Evolutionary conservation across 2,797 vertebrate genomes (phyloP), one percentile per base, ranked within the genome.

Genomic region (Myripristis murdjan): DNA sequence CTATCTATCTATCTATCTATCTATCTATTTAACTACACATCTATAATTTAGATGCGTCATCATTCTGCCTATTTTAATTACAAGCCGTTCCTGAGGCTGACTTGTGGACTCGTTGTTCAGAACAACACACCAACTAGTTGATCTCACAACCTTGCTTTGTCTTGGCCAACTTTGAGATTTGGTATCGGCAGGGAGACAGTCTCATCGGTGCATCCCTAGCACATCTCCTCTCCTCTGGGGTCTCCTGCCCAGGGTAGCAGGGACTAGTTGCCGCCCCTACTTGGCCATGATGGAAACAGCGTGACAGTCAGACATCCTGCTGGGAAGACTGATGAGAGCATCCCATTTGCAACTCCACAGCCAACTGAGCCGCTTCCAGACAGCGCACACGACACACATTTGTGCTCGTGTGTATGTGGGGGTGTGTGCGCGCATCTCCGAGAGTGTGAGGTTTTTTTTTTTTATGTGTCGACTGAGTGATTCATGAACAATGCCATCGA

Each of bases 281-380:
- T 85, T 75, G 76, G 77, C 79, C 75, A 65, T 93, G 93, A 94
- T 93, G 91, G 90, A 95, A 94, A 88, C 93, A 94, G 93, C 89
- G 73, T 89, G 93, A 93, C 90, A 89, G 91, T 87, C 86, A 80
- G 85, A 82, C 49, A 71, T 89, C 94, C 87, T 88, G 91, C 92
- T 90, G 93, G 65, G 91, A 93, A 93, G 92, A 93, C 93, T 93
- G 94, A 95, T 95, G 93, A 94, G 85, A 90, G 86, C 88, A 80
- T 93, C 92, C 86, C 84, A 92, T 94, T 93, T 93, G 91, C 90
- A 93, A 90, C 89, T 87, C 89, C 75, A 77, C 89, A 90, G 90
- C 91, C 87, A 91, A 91, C 83, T 77, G 87, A 86, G 79, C 77
- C 66, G 67, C 84, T 89, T 86, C 86, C 87, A 91, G 78, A 91